Evolutionary conservation across 2,113 vertebrate species (phyloP).

Genomic region (Hucho hucho): DNA sequence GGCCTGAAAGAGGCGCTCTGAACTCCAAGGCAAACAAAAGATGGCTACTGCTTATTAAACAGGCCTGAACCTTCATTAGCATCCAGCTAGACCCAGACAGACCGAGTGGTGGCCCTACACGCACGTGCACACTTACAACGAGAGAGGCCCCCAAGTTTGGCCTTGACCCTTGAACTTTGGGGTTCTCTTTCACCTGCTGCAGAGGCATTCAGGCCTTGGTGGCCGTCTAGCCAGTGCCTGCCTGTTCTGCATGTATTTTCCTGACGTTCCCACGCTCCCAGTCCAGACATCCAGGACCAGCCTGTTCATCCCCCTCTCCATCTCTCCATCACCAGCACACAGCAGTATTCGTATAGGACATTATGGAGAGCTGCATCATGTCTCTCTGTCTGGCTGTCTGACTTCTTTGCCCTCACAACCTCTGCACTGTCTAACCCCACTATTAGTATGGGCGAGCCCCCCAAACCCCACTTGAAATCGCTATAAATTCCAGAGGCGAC

Average conservation of each 20-base stretch:
- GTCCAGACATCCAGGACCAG: conserved; percentile 34
- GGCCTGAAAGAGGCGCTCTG: conserved; percentile 44
- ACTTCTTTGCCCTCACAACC: conserved; percentile 28
- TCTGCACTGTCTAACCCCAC: conserved; percentile 7
- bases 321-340: conserved; percentile 1
- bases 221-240: conserved; percentile 65
- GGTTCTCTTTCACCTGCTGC: conserved; percentile 73
- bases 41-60: conserved; percentile 50
- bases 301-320: conserved; percentile 35
- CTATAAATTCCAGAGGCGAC: not conserved
- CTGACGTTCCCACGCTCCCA: conserved; percentile 67
- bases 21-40: conserved; percentile 55
- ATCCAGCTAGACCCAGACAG: conserved; percentile 60
- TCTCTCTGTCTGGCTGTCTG: conserved; percentile 50
- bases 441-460: not conserved
- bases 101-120: conserved; percentile 27
- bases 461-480: not conserved
- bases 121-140: conserved; percentile 1
- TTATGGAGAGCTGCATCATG: conserved; percentile 55
- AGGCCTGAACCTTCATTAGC: conserved; percentile 63
- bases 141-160: conserved; percentile 62
- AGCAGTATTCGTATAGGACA: conserved; percentile 42
- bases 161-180: conserved; percentile 82
- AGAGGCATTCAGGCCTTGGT: conserved; percentile 62
- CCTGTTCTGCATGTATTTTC: conserved; percentile 66